These are phyloP conservation scores for Dendroctonus ponderosae DNA, from an alignment of 1,140 invertebrate species.

Conservation along the genomic window DNA sequence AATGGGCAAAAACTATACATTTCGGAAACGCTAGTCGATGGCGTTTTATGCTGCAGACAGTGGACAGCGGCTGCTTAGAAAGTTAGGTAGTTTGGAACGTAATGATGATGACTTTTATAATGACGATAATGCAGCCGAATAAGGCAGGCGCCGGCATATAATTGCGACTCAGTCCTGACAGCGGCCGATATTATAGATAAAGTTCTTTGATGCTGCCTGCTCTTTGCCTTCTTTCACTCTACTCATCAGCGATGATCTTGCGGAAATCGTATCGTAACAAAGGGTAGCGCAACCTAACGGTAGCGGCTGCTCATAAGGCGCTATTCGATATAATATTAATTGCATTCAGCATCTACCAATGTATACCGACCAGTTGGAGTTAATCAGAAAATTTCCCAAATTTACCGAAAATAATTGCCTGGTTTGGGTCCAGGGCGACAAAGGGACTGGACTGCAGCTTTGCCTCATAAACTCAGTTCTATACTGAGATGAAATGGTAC, in stretches of 20 bases:
- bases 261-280: slow-evolving; percentile 17
- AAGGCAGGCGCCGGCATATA: slow-evolving; percentile 39
- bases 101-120: slow-evolving; percentile 45
- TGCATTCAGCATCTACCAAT: too few relatives aligned
- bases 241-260: slow-evolving; percentile 29
- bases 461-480: too few relatives aligned
- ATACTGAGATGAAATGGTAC: too few relatives aligned
- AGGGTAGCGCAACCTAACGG: slow-evolving; percentile 9
- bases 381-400: too few relatives aligned
- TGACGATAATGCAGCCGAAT: slow-evolving; percentile 41
- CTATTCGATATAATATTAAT: too few relatives aligned
- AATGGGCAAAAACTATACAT: too few relatives aligned
- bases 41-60: too few relatives aligned
- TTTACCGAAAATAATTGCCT: too few relatives aligned
- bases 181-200: slow-evolving; percentile 28
- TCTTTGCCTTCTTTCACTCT: slow-evolving; percentile 16
- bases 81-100: slow-evolving; percentile 33
- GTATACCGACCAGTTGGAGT: too few relatives aligned
- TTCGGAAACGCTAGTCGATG: too few relatives aligned
- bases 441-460: too few relatives aligned
- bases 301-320: slow-evolving; percentile 1
- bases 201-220: slow-evolving; percentile 30
- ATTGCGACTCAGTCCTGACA: slow-evolving; percentile 29
- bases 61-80: slow-evolving; percentile 29
- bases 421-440: too few relatives aligned